These are phyloP conservation scores for Scalopus aquaticus DNA, from an alignment of 2,113 vertebrate species.

Conservation along the genomic window DNA sequence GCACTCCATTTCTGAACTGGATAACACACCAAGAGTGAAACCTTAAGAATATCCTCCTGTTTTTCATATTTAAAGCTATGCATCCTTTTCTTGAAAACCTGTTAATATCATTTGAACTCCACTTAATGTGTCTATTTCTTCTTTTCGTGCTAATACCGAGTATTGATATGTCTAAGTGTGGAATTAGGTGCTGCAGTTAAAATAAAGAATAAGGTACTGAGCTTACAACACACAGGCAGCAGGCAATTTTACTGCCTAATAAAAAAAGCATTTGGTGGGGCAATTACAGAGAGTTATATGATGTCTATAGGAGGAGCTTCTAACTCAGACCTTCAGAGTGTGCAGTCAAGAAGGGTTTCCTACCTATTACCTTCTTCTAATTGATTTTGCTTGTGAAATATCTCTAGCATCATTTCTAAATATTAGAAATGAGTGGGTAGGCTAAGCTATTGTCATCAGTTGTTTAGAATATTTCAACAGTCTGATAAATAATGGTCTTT, in stretches of 20 bases:
- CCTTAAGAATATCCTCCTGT: neutral
- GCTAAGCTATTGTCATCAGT: neutral
- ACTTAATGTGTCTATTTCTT: slow-evolving; percentile 36
- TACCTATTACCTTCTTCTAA: neutral
- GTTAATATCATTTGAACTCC: neutral
- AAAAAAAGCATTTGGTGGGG: neutral
- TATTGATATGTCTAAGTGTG: neutral
- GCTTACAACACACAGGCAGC: neutral
- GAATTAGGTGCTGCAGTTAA: neutral
- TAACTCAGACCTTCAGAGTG: neutral
- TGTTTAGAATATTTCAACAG: neutral
- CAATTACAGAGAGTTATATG: neutral
- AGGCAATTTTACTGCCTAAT: neutral
- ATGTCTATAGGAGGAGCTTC: neutral
- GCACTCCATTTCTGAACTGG: neutral
- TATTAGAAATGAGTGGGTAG: neutral
- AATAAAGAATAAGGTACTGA: too few species aligned
- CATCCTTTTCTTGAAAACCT: neutral
- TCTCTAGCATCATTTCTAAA: neutral
- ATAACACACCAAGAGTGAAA: neutral
- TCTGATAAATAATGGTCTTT: neutral
- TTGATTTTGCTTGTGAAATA: slow-evolving; percentile 13
- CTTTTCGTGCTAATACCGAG: neutral
- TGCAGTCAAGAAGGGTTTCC: neutral
- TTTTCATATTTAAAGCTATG: slow-evolving; percentile 26